These are phyloP conservation scores for Thamnophis elegans DNA, from an alignment of 2,797 vertebrate species.

Conservation along the genomic window DNA sequence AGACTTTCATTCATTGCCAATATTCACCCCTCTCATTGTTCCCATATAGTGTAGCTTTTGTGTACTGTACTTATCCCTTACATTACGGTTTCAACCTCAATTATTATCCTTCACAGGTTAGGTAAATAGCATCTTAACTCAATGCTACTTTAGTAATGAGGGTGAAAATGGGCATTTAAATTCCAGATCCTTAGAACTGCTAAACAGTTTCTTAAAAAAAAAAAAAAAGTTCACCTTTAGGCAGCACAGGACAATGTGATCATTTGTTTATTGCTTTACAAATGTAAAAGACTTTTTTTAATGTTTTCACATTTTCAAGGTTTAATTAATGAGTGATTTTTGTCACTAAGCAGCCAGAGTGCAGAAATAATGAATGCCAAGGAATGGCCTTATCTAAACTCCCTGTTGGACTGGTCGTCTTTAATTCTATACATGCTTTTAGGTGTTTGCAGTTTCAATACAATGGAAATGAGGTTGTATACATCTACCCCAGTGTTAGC, in stretches of 20 bases:
- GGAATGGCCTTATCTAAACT: neutral
- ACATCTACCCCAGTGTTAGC: neutral
- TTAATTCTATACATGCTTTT: neutral
- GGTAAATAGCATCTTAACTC: neutral
- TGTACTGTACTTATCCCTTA: neutral
- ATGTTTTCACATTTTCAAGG: neutral
- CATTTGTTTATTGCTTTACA: neutral
- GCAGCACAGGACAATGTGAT: neutral
- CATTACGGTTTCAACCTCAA: neutral
- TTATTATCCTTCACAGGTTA: neutral
- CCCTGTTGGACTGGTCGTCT: neutral
- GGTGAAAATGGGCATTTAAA: neutral
- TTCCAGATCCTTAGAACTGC: neutral
- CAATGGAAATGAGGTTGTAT: neutral
- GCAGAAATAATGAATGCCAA: neutral
- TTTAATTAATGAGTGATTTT: neutral
- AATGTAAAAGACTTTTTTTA: neutral
- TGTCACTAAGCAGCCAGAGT: neutral
- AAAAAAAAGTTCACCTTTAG: neutral
- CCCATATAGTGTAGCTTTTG: neutral
- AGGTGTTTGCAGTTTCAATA: neutral
- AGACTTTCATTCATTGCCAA: neutral
- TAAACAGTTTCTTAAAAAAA: neutral
- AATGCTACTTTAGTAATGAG: neutral
- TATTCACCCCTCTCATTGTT: neutral